Conservation (phyloP, 2,113 vertebrate species). For the Nothoprocta perdicaria region DNA sequence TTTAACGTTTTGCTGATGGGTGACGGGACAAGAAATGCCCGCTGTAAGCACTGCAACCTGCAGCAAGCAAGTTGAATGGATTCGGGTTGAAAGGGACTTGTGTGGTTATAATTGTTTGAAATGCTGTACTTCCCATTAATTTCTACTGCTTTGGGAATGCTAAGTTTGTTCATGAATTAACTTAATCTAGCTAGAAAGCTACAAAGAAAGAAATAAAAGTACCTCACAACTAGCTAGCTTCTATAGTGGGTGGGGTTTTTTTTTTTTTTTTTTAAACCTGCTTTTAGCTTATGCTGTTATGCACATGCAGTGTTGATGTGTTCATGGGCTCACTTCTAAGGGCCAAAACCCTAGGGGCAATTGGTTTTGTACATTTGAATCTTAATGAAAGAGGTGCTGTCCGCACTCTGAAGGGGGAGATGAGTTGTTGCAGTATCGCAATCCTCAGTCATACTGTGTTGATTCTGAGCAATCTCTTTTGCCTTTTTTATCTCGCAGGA, state of each 20-base stretch:
- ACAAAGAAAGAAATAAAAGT: neutral
- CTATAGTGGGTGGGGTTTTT: neutral
- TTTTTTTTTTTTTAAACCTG: neutral
- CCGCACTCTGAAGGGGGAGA: neutral
- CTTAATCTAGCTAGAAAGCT: neutral
- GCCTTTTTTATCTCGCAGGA: slow-evolving; percentile 76
- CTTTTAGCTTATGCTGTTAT: neutral
- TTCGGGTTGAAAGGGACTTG: neutral
- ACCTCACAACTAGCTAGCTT: neutral
- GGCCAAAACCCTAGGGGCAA: neutral
- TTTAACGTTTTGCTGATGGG: neutral
- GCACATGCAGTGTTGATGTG: neutral
- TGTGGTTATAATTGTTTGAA: neutral
- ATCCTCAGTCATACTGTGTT: accelerated
- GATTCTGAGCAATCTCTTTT: neutral
- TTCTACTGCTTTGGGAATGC: neutral
- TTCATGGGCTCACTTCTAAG: neutral
- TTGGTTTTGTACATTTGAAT: neutral
- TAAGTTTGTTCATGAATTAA: neutral
- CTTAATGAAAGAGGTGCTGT: neutral
- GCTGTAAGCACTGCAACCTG: neutral
- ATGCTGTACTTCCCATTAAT: neutral
- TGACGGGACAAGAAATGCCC: neutral
- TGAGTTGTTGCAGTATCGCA: neutral
- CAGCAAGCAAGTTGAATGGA: neutral